phyloP scores from a whole-genome alignment of 2,113 vertebrate genomes.

The Vidua chalybeata region DNA sequence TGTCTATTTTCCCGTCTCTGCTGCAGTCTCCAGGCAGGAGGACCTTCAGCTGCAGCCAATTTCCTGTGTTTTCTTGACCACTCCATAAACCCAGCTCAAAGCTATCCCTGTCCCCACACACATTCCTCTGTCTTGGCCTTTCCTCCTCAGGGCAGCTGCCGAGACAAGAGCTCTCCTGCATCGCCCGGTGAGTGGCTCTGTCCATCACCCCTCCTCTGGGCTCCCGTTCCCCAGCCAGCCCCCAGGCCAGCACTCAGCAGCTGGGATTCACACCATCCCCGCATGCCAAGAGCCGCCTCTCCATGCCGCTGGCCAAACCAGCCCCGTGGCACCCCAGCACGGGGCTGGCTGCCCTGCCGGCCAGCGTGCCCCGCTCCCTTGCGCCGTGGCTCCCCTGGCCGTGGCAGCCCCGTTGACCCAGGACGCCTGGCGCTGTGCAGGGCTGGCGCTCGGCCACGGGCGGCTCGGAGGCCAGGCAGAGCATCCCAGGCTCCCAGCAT shows the following conservation, averaged over 20 bases:
- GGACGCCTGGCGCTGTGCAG: fast-evolving
- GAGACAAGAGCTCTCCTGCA: neutral
- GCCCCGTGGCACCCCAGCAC: fast-evolving
- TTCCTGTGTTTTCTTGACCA: conserved; percentile 63
- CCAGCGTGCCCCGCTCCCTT: fast-evolving
- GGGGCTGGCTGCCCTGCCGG: neutral
- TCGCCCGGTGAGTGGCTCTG: neutral
- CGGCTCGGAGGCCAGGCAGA: fast-evolving
- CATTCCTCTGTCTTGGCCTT: conserved; percentile 17
- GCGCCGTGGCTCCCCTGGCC: fast-evolving
- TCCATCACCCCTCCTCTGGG: neutral
- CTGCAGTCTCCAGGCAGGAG: neutral
- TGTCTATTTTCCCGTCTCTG: neutral
- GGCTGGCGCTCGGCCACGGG: fast-evolving
- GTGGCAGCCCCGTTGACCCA: neutral
- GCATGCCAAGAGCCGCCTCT: fast-evolving
- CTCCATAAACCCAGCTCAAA: conserved; percentile 34
- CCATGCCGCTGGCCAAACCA: fast-evolving
- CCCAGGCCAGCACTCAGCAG: neutral
- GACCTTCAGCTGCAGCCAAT: conserved; percentile 48
- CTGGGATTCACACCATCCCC: neutral
- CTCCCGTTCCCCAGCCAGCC: neutral
- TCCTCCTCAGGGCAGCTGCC: neutral
- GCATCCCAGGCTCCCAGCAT: neutral
- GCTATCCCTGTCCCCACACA: conserved; percentile 18